Evolutionary conservation across 2,888 invertebrate species (phyloP), one percentile per base, ranked within the genome.

Genomic region (Nymphalis urticae): DNA sequence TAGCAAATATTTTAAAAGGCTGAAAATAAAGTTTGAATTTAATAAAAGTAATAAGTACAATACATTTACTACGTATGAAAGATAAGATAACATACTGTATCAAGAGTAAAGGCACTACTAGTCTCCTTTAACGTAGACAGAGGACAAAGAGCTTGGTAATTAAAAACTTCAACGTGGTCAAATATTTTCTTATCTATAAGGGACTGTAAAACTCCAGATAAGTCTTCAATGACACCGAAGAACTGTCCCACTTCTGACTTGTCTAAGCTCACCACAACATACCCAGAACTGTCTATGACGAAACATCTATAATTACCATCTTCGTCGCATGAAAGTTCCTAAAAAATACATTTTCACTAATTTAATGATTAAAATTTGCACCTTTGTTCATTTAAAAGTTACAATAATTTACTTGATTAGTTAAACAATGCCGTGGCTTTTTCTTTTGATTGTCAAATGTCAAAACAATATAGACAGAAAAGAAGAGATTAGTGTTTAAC

Each of bases 281-380:
- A 98, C 0, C 98, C 98, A 78, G 97, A 97, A 83, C 96, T 97
- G 83, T 98, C 98, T 54, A 98, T 93, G n/a, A 98, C 93, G 83
- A 96, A 98, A 82, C 98, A 98, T 73, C 96, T 95, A 75, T 95
- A 92, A 58, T 93, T 92, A 8, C 77, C 72, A 42, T 94, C 93
- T n/a, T 93, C 91, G 48, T 83, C 80, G 68, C 94, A 94, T 77
- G 75, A 92, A 80, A 88, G 79, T 21, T 85, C 86, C 76, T 50
- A 62, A 66, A 62, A 48, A 53, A 53, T 10, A 21, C 8, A 42
- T 13, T 42, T 13, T 42, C 4, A 13, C 10, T 4, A 42, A 42
- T 42, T 13, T 13, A 3, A 42, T 42, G 13, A 42, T 13, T 42
- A 9, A 13, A 3, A 9, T 10, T 42, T 42, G 13, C 42, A 13